Evolutionary conservation across 2,113 vertebrate genomes (phyloP), one percentile per base, ranked within the genome.

Genomic region (Pipa parva): DNA sequence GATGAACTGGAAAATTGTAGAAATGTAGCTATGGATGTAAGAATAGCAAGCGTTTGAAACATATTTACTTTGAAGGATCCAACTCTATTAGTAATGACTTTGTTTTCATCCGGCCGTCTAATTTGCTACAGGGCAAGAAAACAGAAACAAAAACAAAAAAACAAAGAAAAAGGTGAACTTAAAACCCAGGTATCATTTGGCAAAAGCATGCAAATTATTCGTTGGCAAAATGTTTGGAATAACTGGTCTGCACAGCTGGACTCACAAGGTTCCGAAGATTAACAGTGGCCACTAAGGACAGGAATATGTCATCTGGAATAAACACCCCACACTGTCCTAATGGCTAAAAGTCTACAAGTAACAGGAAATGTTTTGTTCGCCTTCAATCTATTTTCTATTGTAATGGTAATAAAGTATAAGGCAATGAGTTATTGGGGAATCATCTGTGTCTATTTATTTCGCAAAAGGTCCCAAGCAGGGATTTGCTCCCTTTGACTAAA

Each of bases 21-120:
- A 51, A 22, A 59, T 84, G 80, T 83, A 79, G 85, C 83, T 87
- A 85, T 80, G 85, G 88, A 83, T 86, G 84, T 87, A 86, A 80
- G 86, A 84, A 85, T 87, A 88, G 80, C 87, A 89, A 88, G 77
- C 83, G 87, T 74, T 85, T 87, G 83, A 88, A 89, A 89, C 86
- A 91, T 91, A 91, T 89, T 91, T 91, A 91, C 89, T 91, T 90
- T 91, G 86, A 90, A 87, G 85, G 89, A 90, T 91, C 89, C 88
- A 89, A 90, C 85, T 90, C 87, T 91, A 91, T 87, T 90, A 89
- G 89, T 81, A 90, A 91, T 88, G 86, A 85, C 88, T 91, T 90
- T 90, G 87, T 81, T 90, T 86, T 91, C 88, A 84, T 91, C 88
- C 88, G 88, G 88, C 75, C 87, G 88, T 90, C 88, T 89, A 90